Percentiles rank a stretch among this genome's conserved stretches.
phyloP scores from a whole-genome alignment of 2,113 vertebrate genomes.

The Bufo bufo region DNA sequence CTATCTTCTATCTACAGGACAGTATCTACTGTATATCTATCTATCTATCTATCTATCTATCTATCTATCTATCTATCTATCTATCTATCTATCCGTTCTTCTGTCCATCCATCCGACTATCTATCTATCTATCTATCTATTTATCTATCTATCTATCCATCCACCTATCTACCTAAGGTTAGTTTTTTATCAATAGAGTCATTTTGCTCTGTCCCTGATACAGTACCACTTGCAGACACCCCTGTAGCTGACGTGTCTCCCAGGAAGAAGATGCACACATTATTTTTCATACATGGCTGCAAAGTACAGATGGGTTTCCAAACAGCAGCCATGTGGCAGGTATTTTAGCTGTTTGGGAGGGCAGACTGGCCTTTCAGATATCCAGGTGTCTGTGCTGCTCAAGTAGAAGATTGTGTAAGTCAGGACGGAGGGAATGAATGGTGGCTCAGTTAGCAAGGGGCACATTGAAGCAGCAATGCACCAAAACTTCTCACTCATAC shows the following conservation, averaged over 20 bases:
- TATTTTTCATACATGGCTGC: neutral
- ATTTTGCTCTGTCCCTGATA: neutral
- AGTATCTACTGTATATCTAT: no score
- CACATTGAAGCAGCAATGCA: neutral
- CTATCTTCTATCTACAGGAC: no score
- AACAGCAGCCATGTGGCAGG: neutral
- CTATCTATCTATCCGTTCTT: no score
- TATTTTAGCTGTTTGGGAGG: neutral
- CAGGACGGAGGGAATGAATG: neutral
- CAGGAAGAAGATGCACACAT: neutral
- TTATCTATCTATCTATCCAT: no score
- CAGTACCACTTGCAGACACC: neutral
- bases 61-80: no score
- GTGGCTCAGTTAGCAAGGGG: neutral
- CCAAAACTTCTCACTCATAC: neutral
- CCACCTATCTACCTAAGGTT: no score
- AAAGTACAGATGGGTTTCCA: conserved; percentile 10
- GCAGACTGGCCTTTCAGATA: conserved; percentile 1
- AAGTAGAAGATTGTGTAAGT: neutral
- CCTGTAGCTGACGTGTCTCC: neutral
- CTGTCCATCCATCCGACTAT: no score
- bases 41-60: no score
- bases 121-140: no score
- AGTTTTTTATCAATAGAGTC: neutral
- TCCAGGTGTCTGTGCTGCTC: neutral